phyloP scores from a whole-genome alignment of 1,140 invertebrate genomes.

The Thalassaphorura encarpata region DNA sequence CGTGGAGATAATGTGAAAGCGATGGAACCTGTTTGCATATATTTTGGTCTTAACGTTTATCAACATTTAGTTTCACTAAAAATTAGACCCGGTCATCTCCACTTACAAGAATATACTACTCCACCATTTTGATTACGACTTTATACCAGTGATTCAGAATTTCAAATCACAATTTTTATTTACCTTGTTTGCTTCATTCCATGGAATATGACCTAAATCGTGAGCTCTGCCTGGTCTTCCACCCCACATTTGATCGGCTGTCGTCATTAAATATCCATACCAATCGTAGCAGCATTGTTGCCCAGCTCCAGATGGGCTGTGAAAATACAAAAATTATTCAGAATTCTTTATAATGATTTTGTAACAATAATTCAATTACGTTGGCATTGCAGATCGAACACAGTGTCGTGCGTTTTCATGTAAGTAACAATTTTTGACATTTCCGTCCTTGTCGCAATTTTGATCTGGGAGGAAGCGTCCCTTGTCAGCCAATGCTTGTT shows the following conservation, averaged over 20 bases:
- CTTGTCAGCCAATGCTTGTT: constrained; percentile 82
- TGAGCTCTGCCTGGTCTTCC: constrained; percentile 78
- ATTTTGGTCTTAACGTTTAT: neutral
- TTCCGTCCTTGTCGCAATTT: constrained; percentile 81
- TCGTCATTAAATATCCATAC: constrained; percentile 78
- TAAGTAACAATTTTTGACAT: constrained; percentile 70
- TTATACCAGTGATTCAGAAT: too few species aligned
- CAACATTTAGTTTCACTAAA: neutral
- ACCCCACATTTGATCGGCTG: constrained; percentile 90
- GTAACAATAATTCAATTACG: constrained; percentile 53
- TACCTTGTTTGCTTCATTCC: constrained; percentile 76
- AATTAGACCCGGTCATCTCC: too few species aligned
- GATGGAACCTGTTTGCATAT: constrained; percentile 57
- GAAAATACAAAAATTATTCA: neutral
- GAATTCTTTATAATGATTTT: neutral
- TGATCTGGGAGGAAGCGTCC: constrained; percentile 84
- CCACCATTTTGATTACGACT: too few species aligned
- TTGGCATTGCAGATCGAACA: constrained; percentile 78
- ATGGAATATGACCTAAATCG: constrained; percentile 79
- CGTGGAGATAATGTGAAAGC: constrained; percentile 88
- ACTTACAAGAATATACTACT: too few species aligned
- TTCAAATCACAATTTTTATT: too few species aligned
- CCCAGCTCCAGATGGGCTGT: constrained; percentile 73
- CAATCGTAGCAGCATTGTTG: constrained; percentile 96
- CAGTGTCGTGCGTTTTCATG: constrained; percentile 84